These are phyloP conservation scores for Actenoides lindsayi DNA, from an alignment of 2,113 vertebrate genomes.

Conservation along the genomic window DNA sequence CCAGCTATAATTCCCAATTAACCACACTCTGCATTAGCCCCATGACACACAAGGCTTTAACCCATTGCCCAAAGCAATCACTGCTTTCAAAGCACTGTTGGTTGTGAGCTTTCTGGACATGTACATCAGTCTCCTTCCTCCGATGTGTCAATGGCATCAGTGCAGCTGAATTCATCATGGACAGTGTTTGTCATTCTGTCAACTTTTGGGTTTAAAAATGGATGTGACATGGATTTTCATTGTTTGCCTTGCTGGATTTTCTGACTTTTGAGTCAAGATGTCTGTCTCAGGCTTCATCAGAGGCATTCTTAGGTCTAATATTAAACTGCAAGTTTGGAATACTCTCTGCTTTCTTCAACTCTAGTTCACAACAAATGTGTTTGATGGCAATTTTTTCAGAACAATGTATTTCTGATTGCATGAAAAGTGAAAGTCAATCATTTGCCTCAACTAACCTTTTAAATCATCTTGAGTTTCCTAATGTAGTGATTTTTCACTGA, in stretches of 20 bases:
- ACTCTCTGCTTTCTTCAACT: background rate
- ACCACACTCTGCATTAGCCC: background rate
- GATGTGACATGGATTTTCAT: background rate
- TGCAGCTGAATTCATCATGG: fast-evolving
- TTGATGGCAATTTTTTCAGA: constrained; percentile 4
- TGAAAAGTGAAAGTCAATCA: background rate
- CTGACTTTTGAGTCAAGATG: background rate
- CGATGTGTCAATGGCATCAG: background rate
- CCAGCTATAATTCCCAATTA: background rate
- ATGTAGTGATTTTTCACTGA: background rate
- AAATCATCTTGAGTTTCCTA: background rate
- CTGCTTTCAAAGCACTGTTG: background rate
- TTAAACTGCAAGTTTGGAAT: background rate
- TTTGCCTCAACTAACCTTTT: constrained; percentile 10
- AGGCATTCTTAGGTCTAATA: background rate
- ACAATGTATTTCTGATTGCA: constrained; percentile 23
- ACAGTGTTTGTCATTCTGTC: background rate
- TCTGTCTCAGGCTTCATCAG: background rate
- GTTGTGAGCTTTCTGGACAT: background rate
- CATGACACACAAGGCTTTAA: background rate
- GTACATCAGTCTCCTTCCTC: background rate
- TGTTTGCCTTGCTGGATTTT: background rate
- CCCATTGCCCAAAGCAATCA: background rate
- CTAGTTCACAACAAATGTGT: background rate
- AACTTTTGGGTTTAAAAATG: background rate